A percentile compares a stretch with the other conserved stretches of the same genome.
phyloP scores from a whole-genome alignment of 1,140 invertebrate genomes.

The Drosophila hydei region DNA sequence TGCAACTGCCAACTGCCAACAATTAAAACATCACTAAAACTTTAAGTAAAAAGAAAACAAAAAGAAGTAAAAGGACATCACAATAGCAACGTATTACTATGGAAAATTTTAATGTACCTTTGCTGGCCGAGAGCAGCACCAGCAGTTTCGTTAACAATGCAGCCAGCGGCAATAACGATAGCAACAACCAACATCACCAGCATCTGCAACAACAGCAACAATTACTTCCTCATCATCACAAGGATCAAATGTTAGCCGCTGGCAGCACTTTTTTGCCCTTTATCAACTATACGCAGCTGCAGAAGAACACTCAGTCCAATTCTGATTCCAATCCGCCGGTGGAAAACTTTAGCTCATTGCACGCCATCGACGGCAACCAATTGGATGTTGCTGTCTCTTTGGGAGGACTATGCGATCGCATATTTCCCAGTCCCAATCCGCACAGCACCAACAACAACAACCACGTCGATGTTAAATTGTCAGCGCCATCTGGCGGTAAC shows the following conservation, averaged over 20 bases:
- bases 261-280: slow-evolving; percentile 67
- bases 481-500: slow-evolving; percentile 20
- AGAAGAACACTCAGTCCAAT: slow-evolving; percentile 45
- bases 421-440: slow-evolving; percentile 72
- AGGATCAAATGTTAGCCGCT: slow-evolving; percentile 79
- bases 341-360: slow-evolving; percentile 52
- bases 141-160: slow-evolving; percentile 55
- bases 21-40: slow-evolving; percentile 38
- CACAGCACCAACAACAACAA: slow-evolving; percentile 51
- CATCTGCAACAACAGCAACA: slow-evolving; percentile 50
- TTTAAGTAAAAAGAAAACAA: slow-evolving; percentile 1
- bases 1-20: slow-evolving; percentile 43
- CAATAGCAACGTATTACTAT: slow-evolving; percentile 51
- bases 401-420: slow-evolving; percentile 71
- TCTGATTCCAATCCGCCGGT: slow-evolving; percentile 22
- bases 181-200: slow-evolving; percentile 44
- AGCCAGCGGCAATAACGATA: slow-evolving; percentile 18
- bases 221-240: slow-evolving; percentile 67
- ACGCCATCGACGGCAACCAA: slow-evolving; percentile 63
- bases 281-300: slow-evolving; percentile 58
- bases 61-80: slow-evolving; percentile 31
- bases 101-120: slow-evolving; percentile 74
- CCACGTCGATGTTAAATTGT: slow-evolving; percentile 48
- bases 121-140: slow-evolving; percentile 63
- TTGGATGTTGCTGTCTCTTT: slow-evolving; percentile 71